Base-by-base conservation (phyloP, 1,140 invertebrate species). In the Musca vetustissima region DNA sequence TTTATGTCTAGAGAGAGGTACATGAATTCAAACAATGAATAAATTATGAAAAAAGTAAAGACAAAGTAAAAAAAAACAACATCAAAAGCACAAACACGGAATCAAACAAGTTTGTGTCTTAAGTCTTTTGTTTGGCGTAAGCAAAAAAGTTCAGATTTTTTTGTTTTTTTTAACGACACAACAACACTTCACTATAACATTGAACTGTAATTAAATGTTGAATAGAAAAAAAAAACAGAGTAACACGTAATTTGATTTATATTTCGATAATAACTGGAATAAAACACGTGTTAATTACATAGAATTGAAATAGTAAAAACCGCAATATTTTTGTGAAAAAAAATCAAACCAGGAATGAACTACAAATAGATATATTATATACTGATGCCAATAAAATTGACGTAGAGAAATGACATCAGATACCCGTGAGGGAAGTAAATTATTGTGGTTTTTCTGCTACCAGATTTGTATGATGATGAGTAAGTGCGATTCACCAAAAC, bases 81-180 rank as follows among this genome's bases (percentile, higher is more conserved):
- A 43, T 43, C 36, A 43, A 43, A 8, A 43, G 36, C 36, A 43
- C 17, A 43, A n/a, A 67, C 14, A 43, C 17, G 53, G 36, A 43
- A 43, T 13, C 36, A 43, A 24, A 50, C 66, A 25, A 25, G 67
- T 69, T 69, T 52, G 67, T 69, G 57, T 14, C 67, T 69, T 64
- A 69, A 64, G 59, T 69, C 67, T 69, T 53, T 69, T 64, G 59
- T 68, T 49, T 50, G 15, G 28, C 3, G 3, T 43, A 15, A 49
- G 32, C 24, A 50, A 28, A 68, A 43, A 61, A 36, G n/a, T n/a
- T 43, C n/a, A 24, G 32, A 25, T 4, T 21, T 57, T 57, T n/a
- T 32, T 57, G 4, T 57, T 57, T n/a, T 32, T 57, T 15, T 57
- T 57, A 28, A 43, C 36, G 13, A 43, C 36, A 43, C 36, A 43